A percentile compares a stretch with the other conserved stretches of the same genome.
Evolutionary conservation across 2,888 invertebrate genomes (phyloP).

Genomic region (Neuroscelio doddi): DNA sequence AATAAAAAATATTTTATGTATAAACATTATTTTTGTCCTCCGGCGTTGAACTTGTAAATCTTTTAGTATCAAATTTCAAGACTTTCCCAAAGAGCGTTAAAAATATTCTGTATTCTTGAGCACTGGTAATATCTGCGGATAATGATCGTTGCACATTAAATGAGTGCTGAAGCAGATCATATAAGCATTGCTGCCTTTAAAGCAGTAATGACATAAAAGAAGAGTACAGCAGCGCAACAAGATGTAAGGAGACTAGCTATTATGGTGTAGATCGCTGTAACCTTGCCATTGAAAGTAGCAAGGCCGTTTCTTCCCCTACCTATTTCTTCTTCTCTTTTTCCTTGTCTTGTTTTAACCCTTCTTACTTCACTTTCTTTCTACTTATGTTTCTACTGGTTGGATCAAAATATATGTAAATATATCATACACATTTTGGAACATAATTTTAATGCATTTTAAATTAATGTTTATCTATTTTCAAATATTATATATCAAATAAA

Average conservation of each 20-base stretch:
- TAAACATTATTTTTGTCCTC: too few species aligned
- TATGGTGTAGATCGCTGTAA: conserved; percentile 49
- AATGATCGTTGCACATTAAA: conserved; percentile 31
- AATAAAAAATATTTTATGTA: too few species aligned
- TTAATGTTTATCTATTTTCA: too few species aligned
- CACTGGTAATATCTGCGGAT: conserved; percentile 6
- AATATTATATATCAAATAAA: too few species aligned
- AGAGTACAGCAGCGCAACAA: conserved; percentile 28
- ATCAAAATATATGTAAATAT: neutral
- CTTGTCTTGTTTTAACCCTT: conserved; percentile 14
- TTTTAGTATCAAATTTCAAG: too few species aligned
- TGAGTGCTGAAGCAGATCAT: conserved; percentile 27
- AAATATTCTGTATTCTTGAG: conserved; percentile 20
- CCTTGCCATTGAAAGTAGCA: conserved; percentile 66
- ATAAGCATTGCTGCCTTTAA: conserved; percentile 31
- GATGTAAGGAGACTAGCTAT: conserved; percentile 23
- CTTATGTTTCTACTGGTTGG: conserved; percentile 11
- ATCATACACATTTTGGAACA: conserved; percentile 16
- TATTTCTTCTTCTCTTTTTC: conserved; percentile 37
- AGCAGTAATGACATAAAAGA: conserved; percentile 44
- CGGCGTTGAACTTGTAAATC: too few species aligned
- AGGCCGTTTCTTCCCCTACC: conserved; percentile 58
- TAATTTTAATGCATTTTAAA: too few species aligned
- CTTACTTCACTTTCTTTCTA: conserved; percentile 27
- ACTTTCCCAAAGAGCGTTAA: too few species aligned